A percentile compares a stretch with the other conserved stretches of the same genome.
phyloP scores from a whole-genome alignment of 2,888 invertebrate species.

The Eucera pruinosa region DNA sequence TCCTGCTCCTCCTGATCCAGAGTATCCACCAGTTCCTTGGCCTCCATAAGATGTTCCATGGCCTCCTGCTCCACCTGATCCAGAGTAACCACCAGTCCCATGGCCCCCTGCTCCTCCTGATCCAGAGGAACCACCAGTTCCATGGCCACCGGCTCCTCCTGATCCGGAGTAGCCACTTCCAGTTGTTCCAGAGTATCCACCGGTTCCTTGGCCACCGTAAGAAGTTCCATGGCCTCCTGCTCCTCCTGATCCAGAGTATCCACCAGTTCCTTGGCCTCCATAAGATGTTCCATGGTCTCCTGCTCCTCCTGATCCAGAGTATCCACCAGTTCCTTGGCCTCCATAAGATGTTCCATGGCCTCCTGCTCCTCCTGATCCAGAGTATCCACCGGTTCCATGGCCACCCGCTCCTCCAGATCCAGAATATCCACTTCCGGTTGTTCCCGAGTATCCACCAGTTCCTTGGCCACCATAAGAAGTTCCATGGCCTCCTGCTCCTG shows the following conservation, averaged over 20 bases:
- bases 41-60: no score
- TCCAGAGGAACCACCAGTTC: slow-evolving; percentile 4
- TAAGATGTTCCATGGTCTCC: no score
- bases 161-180: slow-evolving; percentile 9
- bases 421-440: slow-evolving; percentile 21
- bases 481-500: slow-evolving; percentile 16
- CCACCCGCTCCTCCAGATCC: no score
- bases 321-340: neutral
- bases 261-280: no score
- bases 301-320: slow-evolving; percentile 25
- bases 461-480: neutral
- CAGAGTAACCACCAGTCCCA: no score
- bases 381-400: no score
- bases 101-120: no score
- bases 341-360: no score
- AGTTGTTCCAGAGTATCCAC: slow-evolving; percentile 16
- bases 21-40: slow-evolving; percentile 1
- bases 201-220: slow-evolving; percentile 15
- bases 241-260: no score
- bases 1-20: slow-evolving; percentile 25
- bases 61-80: neutral
- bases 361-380: neutral
- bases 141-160: slow-evolving; percentile 1
- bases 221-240: no score
- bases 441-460: slow-evolving; percentile 34